phyloP scores from a whole-genome alignment of 1,140 invertebrate species.

The Nasonia longicornis region DNA sequence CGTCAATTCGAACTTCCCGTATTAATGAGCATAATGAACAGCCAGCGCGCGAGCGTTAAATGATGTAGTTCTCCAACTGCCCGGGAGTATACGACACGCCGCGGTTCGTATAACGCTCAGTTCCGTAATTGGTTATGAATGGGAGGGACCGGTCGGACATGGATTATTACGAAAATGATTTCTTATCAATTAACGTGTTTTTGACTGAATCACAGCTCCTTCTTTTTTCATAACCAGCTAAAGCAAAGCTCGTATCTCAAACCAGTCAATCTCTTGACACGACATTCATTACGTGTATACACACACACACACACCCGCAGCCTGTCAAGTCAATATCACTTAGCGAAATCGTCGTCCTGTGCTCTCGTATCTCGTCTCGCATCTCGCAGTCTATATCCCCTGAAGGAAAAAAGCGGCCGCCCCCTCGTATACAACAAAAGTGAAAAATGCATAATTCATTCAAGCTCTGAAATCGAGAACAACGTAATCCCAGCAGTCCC shows the following conservation, averaged over 20 bases:
- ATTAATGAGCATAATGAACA: slow-evolving; percentile 29
- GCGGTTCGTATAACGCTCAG: neutral
- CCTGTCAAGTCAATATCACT: neutral
- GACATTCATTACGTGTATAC: too few species aligned
- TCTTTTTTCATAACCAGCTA: too few species aligned
- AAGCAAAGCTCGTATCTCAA: too few species aligned
- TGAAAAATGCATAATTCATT: neutral
- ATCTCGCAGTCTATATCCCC: neutral
- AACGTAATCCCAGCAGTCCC: slow-evolving; percentile 2
- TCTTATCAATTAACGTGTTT: too few species aligned
- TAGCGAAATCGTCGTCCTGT: neutral
- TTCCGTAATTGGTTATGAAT: slow-evolving; percentile 10
- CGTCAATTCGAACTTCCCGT: neutral
- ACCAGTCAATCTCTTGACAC: too few species aligned
- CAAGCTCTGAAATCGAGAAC: neutral
- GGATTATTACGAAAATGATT: too few species aligned
- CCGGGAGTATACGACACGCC: neutral
- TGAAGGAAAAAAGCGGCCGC: neutral
- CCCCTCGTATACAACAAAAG: neutral
- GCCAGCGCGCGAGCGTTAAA: neutral
- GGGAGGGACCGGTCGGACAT: too few species aligned
- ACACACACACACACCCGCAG: too few species aligned
- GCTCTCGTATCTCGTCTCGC: neutral
- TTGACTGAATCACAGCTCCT: too few species aligned
- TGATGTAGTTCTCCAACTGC: slow-evolving; percentile 4